Evolutionary conservation across 2,797 vertebrate species (phyloP).

Genomic region (Labeo calbasu): DNA sequence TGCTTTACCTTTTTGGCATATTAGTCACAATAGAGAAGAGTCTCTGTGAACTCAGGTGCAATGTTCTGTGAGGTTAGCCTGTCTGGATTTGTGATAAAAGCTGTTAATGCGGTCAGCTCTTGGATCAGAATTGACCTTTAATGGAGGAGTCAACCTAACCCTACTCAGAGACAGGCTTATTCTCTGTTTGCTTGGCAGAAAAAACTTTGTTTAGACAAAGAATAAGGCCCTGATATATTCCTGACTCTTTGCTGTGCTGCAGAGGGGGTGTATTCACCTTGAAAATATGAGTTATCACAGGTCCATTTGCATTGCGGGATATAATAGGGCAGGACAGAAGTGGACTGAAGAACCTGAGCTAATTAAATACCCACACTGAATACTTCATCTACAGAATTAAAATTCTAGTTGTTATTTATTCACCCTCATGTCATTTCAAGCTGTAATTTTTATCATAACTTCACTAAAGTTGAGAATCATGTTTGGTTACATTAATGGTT

Average conservation of each 20-base stretch:
- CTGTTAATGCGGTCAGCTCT: background rate
- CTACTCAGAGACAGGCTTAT: conserved; percentile 15
- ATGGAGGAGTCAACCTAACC: conserved; percentile 14
- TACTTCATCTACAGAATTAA: background rate
- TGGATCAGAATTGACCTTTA: conserved; percentile 29
- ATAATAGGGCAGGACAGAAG: conserved; percentile 1
- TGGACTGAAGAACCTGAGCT: background rate
- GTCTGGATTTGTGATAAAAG: conserved; percentile 2
- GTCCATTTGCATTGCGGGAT: conserved; percentile 4
- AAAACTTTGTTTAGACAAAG: background rate
- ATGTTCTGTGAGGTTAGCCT: conserved; percentile 5
- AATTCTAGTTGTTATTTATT: background rate
- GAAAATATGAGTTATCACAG: background rate
- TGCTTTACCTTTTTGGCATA: background rate
- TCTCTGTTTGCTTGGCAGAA: conserved; percentile 14
- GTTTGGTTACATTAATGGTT: background rate
- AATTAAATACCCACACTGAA: background rate
- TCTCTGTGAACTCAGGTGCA: background rate
- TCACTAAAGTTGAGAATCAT: background rate
- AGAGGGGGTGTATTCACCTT: background rate
- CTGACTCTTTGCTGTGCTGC: conserved; percentile 19
- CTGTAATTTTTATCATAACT: background rate
- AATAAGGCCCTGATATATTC: background rate
- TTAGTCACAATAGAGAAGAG: background rate
- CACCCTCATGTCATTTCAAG: background rate